phyloP scores from a whole-genome alignment of 2,888 invertebrate genomes.

The Creontiades dilutus region DNA sequence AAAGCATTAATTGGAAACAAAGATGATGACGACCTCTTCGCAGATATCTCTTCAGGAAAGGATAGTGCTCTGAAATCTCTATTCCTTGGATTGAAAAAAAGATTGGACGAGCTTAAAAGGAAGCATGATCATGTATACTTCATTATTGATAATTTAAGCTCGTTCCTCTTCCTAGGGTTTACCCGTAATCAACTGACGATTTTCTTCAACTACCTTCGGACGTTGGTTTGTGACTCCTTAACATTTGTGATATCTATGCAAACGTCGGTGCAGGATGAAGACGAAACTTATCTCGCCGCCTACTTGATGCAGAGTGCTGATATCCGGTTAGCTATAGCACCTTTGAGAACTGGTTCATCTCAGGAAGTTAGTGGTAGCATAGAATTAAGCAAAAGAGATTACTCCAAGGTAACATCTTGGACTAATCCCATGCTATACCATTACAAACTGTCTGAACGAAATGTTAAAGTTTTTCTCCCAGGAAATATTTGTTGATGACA shows the following conservation, averaged over 20 bases:
- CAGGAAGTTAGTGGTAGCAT: conserved; percentile 72
- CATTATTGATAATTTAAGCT: conserved; percentile 72
- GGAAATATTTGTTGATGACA: conserved; percentile 68
- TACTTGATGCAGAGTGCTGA: conserved; percentile 68
- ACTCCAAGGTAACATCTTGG: conserved; percentile 39
- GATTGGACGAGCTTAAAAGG: conserved; percentile 59
- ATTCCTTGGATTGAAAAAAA: conserved; percentile 65
- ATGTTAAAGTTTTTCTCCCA: conserved; percentile 73
- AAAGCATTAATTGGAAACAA: conserved; percentile 52
- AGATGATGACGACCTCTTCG: conserved; percentile 21
- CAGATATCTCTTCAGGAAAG: background rate
- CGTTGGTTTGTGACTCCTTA: conserved; percentile 41
- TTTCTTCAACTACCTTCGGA: conserved; percentile 70
- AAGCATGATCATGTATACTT: conserved; percentile 66
- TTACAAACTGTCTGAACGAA: conserved; percentile 74
- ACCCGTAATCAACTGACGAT: conserved; percentile 43
- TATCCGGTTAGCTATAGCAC: conserved; percentile 63
- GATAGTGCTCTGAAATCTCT: conserved; percentile 55
- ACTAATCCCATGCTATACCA: conserved; percentile 69
- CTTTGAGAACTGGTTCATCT: conserved; percentile 74
- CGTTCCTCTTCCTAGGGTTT: conserved; percentile 69
- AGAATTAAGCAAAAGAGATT: conserved; percentile 67
- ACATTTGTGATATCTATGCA: conserved; percentile 71
- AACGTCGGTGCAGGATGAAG: conserved; percentile 65
- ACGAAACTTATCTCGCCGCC: conserved; percentile 69